phyloP scores from a whole-genome alignment of 2,888 invertebrate genomes.

The Ptychoptera contaminata region DNA sequence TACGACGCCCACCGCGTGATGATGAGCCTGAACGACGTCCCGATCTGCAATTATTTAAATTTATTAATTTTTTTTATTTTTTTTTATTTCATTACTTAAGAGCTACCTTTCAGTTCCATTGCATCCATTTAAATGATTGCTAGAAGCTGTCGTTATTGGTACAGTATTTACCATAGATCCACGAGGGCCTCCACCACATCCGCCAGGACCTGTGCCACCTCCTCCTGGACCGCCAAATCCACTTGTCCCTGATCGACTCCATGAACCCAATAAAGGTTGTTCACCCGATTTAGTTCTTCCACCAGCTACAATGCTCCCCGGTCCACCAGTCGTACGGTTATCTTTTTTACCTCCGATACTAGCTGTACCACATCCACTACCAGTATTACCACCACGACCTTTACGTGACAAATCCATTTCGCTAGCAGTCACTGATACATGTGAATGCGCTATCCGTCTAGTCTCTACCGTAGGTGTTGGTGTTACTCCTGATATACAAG shows the following conservation, averaged over 20 bases:
- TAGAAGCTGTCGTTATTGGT: constrained; percentile 37
- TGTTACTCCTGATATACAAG: too few species aligned
- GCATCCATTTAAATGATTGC: constrained; percentile 45
- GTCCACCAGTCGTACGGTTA: too few species aligned
- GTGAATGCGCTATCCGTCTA: constrained; percentile 34
- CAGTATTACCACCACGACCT: constrained; percentile 44
- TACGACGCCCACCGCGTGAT: constrained; percentile 14
- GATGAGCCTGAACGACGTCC: constrained; percentile 15
- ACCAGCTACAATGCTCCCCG: too few species aligned
- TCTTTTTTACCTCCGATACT: too few species aligned
- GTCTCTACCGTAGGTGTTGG: too few species aligned
- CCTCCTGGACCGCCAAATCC: too few species aligned
- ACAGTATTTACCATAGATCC: constrained; percentile 36
- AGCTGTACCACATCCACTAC: too few species aligned
- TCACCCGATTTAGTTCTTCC: constrained; percentile 56
- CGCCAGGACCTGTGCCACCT: too few species aligned
- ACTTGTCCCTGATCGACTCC: constrained; percentile 43
- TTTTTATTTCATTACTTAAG: too few species aligned
- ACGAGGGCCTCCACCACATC: constrained; percentile 31
- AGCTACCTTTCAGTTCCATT: constrained; percentile 48
- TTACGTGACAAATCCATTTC: constrained; percentile 58
- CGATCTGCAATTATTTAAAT: constrained; percentile 11
- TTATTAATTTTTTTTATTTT: too few species aligned
- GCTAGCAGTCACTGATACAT: constrained; percentile 45
- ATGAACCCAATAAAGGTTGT: constrained; percentile 54